phyloP scores from a whole-genome alignment of 2,797 vertebrate species.

The Sebastes trivittatus region DNA sequence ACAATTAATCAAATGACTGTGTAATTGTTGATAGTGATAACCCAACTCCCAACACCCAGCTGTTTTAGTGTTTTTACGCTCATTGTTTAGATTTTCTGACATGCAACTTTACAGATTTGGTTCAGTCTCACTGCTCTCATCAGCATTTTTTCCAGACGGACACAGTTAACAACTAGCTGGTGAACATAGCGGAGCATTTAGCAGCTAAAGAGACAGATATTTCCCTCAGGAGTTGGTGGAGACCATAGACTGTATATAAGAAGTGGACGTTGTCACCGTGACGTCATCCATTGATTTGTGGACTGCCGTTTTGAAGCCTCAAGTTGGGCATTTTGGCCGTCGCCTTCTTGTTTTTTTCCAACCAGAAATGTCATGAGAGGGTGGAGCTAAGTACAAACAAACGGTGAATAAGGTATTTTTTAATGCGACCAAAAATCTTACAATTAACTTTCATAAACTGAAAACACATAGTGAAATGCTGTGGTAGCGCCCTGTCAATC shows the following conservation, averaged over 20 bases:
- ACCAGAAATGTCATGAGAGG: neutral
- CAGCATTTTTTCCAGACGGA: neutral
- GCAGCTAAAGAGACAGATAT: neutral
- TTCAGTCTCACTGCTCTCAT: neutral
- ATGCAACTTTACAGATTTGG: neutral
- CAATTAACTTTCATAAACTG: too few species aligned
- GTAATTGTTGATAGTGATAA: neutral
- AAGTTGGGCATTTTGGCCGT: too few species aligned
- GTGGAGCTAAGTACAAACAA: neutral
- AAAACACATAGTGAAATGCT: too few species aligned
- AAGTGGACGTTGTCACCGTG: too few species aligned
- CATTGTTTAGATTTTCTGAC: neutral
- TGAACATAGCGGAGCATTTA: neutral
- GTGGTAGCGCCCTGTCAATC: too few species aligned
- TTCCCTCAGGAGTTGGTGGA: neutral
- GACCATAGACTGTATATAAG: neutral
- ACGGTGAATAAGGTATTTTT: neutral
- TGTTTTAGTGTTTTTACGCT: neutral
- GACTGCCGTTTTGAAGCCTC: too few species aligned
- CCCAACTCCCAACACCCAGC: neutral
- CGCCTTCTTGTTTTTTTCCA: neutral
- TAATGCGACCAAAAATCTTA: too few species aligned
- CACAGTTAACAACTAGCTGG: neutral
- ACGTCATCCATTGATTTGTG: too few species aligned
- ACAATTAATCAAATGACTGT: neutral